phyloP scores from a whole-genome alignment of 2,888 invertebrate species.

The Eupithecia tripunctaria region DNA sequence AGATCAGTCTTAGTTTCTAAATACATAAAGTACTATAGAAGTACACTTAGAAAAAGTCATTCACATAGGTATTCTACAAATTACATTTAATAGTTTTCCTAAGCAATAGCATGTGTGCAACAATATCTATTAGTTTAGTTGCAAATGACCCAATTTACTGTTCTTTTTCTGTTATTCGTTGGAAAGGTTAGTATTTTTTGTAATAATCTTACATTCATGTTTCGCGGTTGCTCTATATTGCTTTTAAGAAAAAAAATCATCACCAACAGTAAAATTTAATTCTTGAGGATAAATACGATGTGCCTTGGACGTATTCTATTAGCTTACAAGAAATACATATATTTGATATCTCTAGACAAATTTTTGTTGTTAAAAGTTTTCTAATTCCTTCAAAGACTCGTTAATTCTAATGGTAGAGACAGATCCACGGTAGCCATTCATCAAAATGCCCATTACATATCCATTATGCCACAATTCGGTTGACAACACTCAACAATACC shows the following conservation, averaged over 20 bases:
- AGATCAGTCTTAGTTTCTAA: too few species aligned
- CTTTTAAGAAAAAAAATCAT: too few species aligned
- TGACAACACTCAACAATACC: slow-evolving; percentile 81
- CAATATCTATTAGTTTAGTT: background rate
- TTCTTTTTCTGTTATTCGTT: background rate
- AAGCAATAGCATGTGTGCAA: too few species aligned
- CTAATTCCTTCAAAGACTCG: slow-evolving; percentile 19
- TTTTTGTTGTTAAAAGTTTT: background rate
- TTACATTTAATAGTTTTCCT: too few species aligned
- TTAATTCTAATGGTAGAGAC: background rate
- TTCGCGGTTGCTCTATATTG: too few species aligned
- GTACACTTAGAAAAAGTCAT: too few species aligned
- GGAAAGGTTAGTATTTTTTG: too few species aligned
- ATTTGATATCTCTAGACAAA: background rate
- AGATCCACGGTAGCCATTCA: slow-evolving; percentile 59
- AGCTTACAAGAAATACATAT: background rate
- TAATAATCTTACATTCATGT: too few species aligned
- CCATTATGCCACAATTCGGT: slow-evolving; percentile 78
- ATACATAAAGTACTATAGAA: too few species aligned
- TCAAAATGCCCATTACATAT: slow-evolving; percentile 75
- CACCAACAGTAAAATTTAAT: background rate
- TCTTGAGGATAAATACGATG: too few species aligned
- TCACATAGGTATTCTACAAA: too few species aligned
- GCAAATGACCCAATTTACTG: background rate
- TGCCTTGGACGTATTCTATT: too few species aligned